A percentile compares a stretch with the other conserved stretches of the same genome.
These are phyloP conservation scores for Limonius californicus DNA, from an alignment of 1,140 invertebrate species.

Conservation along the genomic window DNA sequence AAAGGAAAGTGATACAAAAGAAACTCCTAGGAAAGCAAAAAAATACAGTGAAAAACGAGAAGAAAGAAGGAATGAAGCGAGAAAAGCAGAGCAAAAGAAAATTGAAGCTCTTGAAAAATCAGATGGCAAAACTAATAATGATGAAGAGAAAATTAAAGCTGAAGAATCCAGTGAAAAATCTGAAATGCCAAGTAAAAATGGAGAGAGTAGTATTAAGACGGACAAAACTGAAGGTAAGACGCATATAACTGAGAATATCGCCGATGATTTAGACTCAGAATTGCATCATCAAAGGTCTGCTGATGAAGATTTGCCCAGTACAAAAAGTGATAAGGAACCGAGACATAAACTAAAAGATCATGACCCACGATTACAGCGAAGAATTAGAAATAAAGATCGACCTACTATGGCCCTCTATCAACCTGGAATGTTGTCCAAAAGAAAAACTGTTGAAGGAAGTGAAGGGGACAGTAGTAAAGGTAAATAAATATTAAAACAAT, in stretches of 20 bases:
- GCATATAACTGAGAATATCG: background rate
- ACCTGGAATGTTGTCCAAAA: slow-evolving; percentile 45
- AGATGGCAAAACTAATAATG: slow-evolving; percentile 12
- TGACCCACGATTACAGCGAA: slow-evolving; percentile 40
- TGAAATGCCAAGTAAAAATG: background rate
- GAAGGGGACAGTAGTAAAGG: background rate
- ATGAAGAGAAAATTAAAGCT: slow-evolving; percentile 15
- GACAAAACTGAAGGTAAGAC: background rate
- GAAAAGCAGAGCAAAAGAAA: slow-evolving; percentile 36
- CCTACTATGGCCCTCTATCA: slow-evolving; percentile 45
- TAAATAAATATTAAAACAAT: no score
- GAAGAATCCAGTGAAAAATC: slow-evolving; percentile 15
- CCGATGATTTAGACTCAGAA: slow-evolving; percentile 20
- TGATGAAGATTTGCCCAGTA: background rate
- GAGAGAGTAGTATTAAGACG: background rate
- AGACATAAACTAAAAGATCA: slow-evolving; percentile 25
- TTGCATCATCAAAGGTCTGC: slow-evolving; percentile 9
- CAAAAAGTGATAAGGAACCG: background rate
- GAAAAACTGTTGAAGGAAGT: background rate
- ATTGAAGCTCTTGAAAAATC: slow-evolving; percentile 22
- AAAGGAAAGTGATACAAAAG: slow-evolving; percentile 26
- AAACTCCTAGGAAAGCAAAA: slow-evolving; percentile 41
- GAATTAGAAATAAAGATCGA: slow-evolving; percentile 52
- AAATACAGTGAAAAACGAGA: slow-evolving; percentile 47
- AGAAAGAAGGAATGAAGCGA: slow-evolving; percentile 43